A percentile compares a stretch with the other conserved stretches of the same genome.
These are phyloP conservation scores for Anagyrus pseudococci DNA, from an alignment of 2,888 invertebrate species.

Conservation along the genomic window DNA sequence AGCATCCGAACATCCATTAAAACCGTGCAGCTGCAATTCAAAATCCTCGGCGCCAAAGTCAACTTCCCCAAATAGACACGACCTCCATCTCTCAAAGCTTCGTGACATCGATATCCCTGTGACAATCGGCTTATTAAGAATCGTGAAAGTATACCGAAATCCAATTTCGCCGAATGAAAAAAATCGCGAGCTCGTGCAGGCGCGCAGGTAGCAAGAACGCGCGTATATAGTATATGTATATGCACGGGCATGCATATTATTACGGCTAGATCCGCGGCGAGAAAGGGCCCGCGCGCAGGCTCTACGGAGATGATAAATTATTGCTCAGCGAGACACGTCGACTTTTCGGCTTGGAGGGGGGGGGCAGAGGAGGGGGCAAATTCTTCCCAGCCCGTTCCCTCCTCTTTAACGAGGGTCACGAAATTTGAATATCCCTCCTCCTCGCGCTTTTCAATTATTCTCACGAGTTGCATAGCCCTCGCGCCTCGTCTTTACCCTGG, in stretches of 20 bases:
- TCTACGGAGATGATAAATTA: conserved; percentile 58
- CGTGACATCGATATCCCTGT: conserved; percentile 24
- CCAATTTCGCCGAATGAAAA: conserved; percentile 27
- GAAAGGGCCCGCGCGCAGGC: conserved; percentile 52
- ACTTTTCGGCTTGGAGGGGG: no score
- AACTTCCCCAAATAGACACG: no score
- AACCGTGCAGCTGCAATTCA: no score
- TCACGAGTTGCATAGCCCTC: conserved; percentile 44
- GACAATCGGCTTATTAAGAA: conserved; percentile 14
- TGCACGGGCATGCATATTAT: no score
- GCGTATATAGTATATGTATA: neutral
- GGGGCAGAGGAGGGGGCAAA: conserved; percentile 59
- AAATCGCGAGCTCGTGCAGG: neutral
- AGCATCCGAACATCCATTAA: no score
- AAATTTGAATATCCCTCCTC: conserved; percentile 59
- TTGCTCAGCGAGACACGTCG: conserved; percentile 42
- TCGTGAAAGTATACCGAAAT: conserved; percentile 15
- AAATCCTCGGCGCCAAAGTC: no score
- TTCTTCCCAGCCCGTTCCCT: neutral
- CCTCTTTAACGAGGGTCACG: conserved; percentile 29
- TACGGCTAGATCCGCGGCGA: conserved; percentile 17
- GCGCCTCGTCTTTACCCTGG: neutral
- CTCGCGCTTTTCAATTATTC: conserved; percentile 45
- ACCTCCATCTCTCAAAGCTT: no score
- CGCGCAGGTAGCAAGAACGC: conserved; percentile 21